Evolutionary conservation across 2,113 vertebrate species (phyloP).

Genomic region (Callocephalon fimbriatum): DNA sequence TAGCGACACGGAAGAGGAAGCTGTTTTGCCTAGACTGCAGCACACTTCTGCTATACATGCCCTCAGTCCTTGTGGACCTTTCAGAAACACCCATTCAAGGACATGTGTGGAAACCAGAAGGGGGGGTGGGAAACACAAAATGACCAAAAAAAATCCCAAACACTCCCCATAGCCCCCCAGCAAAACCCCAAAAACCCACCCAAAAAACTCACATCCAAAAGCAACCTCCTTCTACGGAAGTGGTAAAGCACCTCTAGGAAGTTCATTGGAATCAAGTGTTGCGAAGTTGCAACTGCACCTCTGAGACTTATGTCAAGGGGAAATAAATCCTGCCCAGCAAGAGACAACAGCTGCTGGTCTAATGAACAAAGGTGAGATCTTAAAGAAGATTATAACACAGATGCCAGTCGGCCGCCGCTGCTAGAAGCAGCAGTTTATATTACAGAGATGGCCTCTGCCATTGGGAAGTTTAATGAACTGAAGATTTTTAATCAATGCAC

Average conservation of each 20-base stretch:
- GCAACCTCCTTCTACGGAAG: not conserved
- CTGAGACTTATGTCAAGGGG: not conserved
- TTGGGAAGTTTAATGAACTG: conserved; percentile 22
- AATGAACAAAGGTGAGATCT: conserved; percentile 9
- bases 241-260: not conserved
- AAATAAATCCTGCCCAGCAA: not conserved
- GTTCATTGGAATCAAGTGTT: not conserved
- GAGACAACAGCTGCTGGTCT: not conserved
- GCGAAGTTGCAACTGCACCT: not conserved
- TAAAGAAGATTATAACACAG: not conserved
- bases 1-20: not conserved
- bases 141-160: not conserved
- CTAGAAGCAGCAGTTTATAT: not conserved
- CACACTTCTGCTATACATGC: accelerated
- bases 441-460: not conserved
- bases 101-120: accelerated
- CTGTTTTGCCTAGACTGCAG: not conserved
- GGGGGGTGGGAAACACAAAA: too few species aligned
- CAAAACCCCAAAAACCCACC: not conserved
- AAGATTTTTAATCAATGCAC: conserved; percentile 57
- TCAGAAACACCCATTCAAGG: not conserved
- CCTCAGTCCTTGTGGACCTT: not conserved
- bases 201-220: not conserved
- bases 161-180: not conserved
- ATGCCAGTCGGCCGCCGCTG: not conserved